Percentiles rank a stretch among this genome's conserved stretches.
phyloP scores from a whole-genome alignment of 2,113 vertebrate species.

The Hipposideros armiger region DNA sequence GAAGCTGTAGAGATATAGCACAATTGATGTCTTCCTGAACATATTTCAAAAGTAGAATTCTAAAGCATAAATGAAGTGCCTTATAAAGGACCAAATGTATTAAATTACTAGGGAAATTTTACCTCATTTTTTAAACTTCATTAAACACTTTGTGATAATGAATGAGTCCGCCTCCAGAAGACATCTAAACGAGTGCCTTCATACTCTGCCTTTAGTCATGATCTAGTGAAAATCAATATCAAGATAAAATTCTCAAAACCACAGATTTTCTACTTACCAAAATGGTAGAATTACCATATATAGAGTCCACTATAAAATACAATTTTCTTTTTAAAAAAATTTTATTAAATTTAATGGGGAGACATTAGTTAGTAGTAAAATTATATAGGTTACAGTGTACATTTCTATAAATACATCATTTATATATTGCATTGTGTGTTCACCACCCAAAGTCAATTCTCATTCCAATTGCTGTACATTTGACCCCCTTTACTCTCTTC shows the following conservation, averaged over 20 bases:
- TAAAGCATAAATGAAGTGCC: conserved; percentile 6
- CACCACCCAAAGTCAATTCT: too few relatives aligned
- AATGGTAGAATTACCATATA: neutral
- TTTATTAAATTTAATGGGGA: neutral
- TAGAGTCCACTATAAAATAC: neutral
- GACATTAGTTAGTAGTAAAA: too few relatives aligned
- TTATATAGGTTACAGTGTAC: too few relatives aligned
- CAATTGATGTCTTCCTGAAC: conserved; percentile 10
- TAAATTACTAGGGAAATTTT: neutral
- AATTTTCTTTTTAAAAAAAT: neutral
- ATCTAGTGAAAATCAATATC: neutral
- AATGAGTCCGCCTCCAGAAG: neutral
- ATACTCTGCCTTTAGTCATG: neutral
- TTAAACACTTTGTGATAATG: neutral
- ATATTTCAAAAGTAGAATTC: conserved; percentile 50
- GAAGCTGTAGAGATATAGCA: neutral
- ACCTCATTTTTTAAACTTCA: neutral
- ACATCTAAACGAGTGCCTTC: neutral
- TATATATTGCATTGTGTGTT: too few relatives aligned
- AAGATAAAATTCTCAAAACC: neutral
- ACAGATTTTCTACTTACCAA: neutral
- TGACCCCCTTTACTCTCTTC: too few relatives aligned
- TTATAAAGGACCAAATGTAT: neutral
- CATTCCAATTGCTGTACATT: too few relatives aligned
- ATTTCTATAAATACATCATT: too few relatives aligned